Conservation (phyloP, 2,113 vertebrate species). For the Pantherophis guttatus region DNA sequence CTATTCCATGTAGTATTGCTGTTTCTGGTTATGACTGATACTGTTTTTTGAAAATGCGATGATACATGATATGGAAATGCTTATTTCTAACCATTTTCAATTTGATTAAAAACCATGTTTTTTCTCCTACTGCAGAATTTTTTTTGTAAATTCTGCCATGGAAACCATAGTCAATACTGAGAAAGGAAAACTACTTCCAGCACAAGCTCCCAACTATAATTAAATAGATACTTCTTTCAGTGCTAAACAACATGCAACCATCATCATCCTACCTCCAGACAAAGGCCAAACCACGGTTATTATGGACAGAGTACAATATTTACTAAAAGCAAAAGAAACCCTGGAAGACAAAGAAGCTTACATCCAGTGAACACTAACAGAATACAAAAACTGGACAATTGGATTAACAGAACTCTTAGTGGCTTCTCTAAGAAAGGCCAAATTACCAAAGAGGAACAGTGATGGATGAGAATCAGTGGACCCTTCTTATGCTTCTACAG, state of each 20-base stretch:
- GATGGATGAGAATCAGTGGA: not conserved
- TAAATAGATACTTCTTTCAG: not conserved
- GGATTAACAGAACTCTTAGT: not conserved
- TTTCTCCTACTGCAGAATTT: not conserved
- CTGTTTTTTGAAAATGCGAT: not conserved
- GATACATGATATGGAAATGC: not conserved
- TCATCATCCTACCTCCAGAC: not conserved
- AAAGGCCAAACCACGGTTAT: not conserved
- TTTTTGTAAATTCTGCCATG: not conserved
- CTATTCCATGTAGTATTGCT: not conserved
- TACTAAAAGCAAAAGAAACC: not conserved
- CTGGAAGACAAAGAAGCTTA: not conserved
- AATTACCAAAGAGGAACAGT: not conserved
- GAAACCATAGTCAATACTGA: not conserved
- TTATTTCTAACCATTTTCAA: not conserved
- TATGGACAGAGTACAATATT: not conserved
- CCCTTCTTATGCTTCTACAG: not conserved
- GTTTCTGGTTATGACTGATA: not conserved
- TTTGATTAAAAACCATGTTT: not conserved
- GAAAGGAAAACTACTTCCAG: not conserved
- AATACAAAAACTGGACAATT: not conserved
- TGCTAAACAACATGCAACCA: not conserved
- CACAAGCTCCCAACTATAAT: not conserved
- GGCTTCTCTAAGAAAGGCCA: not conserved
- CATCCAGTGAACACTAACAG: not conserved